phyloP scores from a whole-genome alignment of 2,888 invertebrate genomes.

The Phaonia tiefii region DNA sequence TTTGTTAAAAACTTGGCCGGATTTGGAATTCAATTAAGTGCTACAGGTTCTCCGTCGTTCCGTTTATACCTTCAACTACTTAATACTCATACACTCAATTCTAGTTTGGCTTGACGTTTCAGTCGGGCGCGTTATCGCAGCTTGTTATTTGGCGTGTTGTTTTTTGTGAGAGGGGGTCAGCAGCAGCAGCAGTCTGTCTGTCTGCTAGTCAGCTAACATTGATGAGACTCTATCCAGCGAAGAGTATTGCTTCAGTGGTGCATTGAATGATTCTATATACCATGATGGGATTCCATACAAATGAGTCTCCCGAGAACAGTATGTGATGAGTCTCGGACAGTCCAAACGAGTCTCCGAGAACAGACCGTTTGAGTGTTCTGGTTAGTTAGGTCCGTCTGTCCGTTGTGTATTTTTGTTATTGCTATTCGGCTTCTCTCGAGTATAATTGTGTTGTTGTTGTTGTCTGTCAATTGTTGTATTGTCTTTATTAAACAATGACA shows the following conservation, averaged over 20 bases:
- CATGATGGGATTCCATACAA: slow-evolving; percentile 62
- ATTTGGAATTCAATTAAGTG: slow-evolving; percentile 65
- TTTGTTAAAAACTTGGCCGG: slow-evolving; percentile 67
- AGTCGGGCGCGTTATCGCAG: neutral
- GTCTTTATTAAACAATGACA: slow-evolving; percentile 42
- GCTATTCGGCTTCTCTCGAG: slow-evolving; percentile 7
- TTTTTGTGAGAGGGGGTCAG: neutral
- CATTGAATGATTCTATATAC: neutral
- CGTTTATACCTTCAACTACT: slow-evolving; percentile 36
- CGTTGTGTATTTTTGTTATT: slow-evolving; percentile 3
- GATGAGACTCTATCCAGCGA: neutral
- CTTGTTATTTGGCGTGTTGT: neutral
- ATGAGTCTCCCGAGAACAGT: slow-evolving; percentile 52
- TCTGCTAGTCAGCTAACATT: neutral
- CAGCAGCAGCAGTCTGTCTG: neutral
- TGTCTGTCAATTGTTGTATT: slow-evolving; percentile 19
- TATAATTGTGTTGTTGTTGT: slow-evolving; percentile 42
- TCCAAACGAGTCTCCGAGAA: no score
- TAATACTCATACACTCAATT: no score
- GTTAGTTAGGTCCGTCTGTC: slow-evolving; percentile 7
- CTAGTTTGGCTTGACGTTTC: slow-evolving; percentile 27
- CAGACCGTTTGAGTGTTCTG: slow-evolving; percentile 27
- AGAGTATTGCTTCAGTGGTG: neutral
- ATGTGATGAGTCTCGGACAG: no score
- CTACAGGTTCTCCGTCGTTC: slow-evolving; percentile 59